phyloP scores from a whole-genome alignment of 2,113 vertebrate genomes.

The Paramisgurnus dabryanus region DNA sequence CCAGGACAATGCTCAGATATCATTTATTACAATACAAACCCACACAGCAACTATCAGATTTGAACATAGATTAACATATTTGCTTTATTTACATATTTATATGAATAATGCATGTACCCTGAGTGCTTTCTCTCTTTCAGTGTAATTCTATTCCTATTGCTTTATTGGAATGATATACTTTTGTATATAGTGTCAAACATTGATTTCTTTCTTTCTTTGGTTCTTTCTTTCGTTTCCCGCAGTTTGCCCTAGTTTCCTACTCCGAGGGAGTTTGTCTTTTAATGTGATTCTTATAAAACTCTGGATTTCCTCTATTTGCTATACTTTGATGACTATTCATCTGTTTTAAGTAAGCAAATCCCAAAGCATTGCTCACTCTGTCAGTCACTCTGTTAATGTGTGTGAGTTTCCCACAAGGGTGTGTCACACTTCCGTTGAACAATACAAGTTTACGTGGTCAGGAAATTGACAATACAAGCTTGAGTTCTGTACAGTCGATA shows the following conservation, averaged over 20 bases:
- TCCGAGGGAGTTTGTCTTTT: not conserved
- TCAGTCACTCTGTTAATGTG: not conserved
- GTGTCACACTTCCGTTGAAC: slow-evolving; percentile 34
- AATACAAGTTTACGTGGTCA: slow-evolving; percentile 44
- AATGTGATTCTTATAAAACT: slow-evolving; percentile 21
- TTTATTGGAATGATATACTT: not conserved
- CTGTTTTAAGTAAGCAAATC: not conserved
- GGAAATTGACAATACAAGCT: slow-evolving; percentile 55
- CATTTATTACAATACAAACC: not conserved
- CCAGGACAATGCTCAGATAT: not conserved
- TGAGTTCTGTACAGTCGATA: slow-evolving; percentile 21
- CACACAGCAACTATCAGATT: not conserved
- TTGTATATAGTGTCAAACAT: not conserved
- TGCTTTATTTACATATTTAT: not conserved
- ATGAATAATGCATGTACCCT: not conserved
- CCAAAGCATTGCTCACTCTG: not conserved
- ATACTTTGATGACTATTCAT: slow-evolving; percentile 5
- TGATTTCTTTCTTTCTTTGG: not conserved
- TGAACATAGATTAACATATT: not conserved
- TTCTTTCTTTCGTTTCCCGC: not conserved
- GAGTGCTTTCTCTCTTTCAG: not conserved
- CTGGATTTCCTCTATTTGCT: not conserved
- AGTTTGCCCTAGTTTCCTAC: not conserved
- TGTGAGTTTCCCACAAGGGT: slow-evolving; percentile 28
- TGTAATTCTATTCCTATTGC: too few species aligned